Conservation (phyloP, 2,888 invertebrate species). For the Drosophila maculinotata region DNA sequence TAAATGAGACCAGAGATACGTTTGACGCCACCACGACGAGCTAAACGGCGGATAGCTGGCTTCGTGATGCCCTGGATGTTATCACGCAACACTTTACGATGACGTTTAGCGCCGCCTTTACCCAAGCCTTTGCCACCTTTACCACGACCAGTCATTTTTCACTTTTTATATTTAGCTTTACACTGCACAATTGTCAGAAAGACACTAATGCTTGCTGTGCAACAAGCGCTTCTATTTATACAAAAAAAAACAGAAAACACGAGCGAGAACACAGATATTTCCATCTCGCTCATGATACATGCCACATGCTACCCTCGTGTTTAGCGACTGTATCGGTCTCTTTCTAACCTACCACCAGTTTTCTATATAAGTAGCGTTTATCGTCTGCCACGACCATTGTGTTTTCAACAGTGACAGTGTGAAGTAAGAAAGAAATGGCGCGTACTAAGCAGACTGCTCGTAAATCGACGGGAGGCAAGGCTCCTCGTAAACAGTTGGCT, state of each 20-base stretch:
- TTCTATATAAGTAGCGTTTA: conserved; percentile 9
- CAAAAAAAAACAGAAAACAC: neutral
- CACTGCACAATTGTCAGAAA: conserved; percentile 83
- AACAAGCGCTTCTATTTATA: conserved; percentile 85
- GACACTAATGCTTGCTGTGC: neutral
- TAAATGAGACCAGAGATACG: conserved; percentile 91
- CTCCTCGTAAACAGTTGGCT: conserved; percentile 13
- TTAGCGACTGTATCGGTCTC: conserved; percentile 1
- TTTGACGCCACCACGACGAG: conserved; percentile 89
- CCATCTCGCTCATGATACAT: conserved; percentile 21
- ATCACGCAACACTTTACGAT: conserved; percentile 92
- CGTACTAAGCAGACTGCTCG: conserved; percentile 11
- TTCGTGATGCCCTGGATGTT: conserved; percentile 93
- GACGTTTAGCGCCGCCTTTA: conserved; percentile 93
- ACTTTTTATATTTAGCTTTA: conserved; percentile 47
- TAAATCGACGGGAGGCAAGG: conserved; percentile 24
- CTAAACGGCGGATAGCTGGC: conserved; percentile 91
- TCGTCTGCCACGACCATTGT: neutral
- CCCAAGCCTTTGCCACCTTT: conserved; percentile 92
- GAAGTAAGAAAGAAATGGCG: conserved; percentile 10
- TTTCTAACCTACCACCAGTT: conserved; percentile 2
- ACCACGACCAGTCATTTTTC: conserved; percentile 88
- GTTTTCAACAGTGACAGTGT: conserved; percentile 18
- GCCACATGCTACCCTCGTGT: neutral
- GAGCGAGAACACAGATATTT: conserved; percentile 78